Evolutionary conservation across 2,797 vertebrate genomes (phyloP), one percentile per base, ranked within the genome.

Genomic region (Crenuchus spilurus): DNA sequence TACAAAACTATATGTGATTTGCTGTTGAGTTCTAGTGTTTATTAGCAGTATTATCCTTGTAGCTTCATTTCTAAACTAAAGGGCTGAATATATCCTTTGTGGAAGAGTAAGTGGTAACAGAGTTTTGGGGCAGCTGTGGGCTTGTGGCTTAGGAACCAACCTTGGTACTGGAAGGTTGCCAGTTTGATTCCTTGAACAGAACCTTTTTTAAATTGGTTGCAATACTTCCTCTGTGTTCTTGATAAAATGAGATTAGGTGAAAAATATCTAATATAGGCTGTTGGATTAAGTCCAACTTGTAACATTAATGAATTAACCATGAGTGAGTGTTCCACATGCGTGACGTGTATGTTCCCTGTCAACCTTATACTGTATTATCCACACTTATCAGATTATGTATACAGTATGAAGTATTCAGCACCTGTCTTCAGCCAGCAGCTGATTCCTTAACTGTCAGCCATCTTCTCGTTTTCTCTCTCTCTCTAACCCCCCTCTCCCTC

Each of bases 351-450:
- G 52, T 55, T 44, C 41, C 6, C 6, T 31, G 28, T 33, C 54
- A 9, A 16, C 6, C 33, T n/a, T 22, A 60, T 13, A 44, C 42
- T 13, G 35, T n/a, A 55, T 42, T n/a, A 16, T 42, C 13, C n/a
- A 24, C 41, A 48, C 41, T 28, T 10, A 46, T 55, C 51, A 66
- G 51, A 42, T 13, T 57, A 41, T 26, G 28, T 63, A 22, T 57
- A 49, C 2, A 33, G 44, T 74, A 41, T 49, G 68, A 44, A 76
- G 63, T 31, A 35, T 48, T 61, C n/a, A 60, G 57, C 24, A 55
- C 72, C 75, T 84, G 67, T 83, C 82, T 86, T 51, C 68, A 76
- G 75, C 82, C 41, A 71, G 76, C 79, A 87, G 80, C 61, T 46
- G 66, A 73, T 66, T 76, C 72, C 66, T 72, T 72, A 52, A 41